These are phyloP conservation scores for Lasioglossum lativentre DNA, from an alignment of 2,888 invertebrate genomes.

Conservation along the genomic window DNA sequence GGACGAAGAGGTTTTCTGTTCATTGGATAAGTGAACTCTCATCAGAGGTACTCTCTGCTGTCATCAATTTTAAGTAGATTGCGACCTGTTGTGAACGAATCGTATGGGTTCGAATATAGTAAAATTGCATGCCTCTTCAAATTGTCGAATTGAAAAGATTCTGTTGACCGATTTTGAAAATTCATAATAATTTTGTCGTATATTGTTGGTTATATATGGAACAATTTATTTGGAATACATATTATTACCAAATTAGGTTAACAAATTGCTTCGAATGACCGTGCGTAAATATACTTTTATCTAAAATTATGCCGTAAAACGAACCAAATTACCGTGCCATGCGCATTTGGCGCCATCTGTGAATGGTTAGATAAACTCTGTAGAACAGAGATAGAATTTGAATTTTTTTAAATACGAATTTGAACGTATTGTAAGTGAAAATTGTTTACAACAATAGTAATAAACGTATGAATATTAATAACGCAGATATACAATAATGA, in stretches of 20 bases:
- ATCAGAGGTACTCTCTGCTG: no score
- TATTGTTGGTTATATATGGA: neutral
- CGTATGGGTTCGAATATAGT: neutral
- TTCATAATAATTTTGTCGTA: no score
- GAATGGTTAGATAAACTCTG: neutral
- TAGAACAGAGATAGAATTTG: neutral
- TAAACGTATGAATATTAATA: neutral
- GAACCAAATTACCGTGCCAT: no score
- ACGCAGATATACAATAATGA: neutral
- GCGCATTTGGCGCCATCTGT: conserved; percentile 28
- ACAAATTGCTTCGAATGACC: neutral
- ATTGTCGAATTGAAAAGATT: conserved; percentile 24
- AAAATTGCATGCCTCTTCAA: neutral
- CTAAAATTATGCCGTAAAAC: neutral
- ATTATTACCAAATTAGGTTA: neutral
- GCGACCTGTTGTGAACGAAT: neutral
- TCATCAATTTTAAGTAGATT: conserved; percentile 10
- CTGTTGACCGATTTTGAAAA: conserved; percentile 6
- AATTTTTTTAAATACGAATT: neutral
- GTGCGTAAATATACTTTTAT: neutral
- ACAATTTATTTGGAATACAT: neutral
- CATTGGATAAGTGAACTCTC: neutral
- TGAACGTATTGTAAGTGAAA: neutral
- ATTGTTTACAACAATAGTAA: neutral
- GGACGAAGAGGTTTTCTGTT: neutral